These are phyloP conservation scores for Pteruthius melanotis DNA, from an alignment of 2,113 vertebrate genomes.

Conservation along the genomic window DNA sequence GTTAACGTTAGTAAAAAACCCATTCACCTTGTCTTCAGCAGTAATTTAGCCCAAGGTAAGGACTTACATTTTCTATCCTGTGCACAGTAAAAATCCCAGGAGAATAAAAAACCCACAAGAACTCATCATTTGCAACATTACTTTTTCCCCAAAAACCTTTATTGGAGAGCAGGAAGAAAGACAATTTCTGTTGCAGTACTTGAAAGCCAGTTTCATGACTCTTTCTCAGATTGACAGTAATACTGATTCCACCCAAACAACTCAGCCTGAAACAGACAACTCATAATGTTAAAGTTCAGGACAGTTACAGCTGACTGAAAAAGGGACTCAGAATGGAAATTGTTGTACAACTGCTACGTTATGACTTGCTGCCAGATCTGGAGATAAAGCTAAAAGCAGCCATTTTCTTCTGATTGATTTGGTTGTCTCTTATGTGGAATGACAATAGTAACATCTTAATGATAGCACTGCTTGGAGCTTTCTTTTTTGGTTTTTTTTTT, in stretches of 20 bases:
- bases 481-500: not conserved
- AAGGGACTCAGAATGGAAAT: slow-evolving; percentile 24
- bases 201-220: not conserved
- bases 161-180: not conserved
- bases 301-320: slow-evolving; percentile 22
- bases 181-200: not conserved
- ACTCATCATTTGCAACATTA: not conserved
- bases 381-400: slow-evolving; percentile 24
- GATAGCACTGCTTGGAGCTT: not conserved
- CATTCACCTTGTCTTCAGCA: not conserved
- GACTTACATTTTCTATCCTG: not conserved
- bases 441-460: not conserved
- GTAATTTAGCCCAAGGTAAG: not conserved
- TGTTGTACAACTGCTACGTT: slow-evolving; percentile 8
- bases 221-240: not conserved
- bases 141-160: not conserved
- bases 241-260: not conserved
- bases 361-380: slow-evolving; percentile 8
- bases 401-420: slow-evolving; percentile 4
- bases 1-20: not conserved
- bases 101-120: not conserved
- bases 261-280: slow-evolving; percentile 28
- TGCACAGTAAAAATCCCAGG: not conserved
- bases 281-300: slow-evolving; percentile 7
- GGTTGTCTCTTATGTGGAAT: not conserved